A percentile compares a stretch with the other conserved stretches of the same genome.
phyloP scores from a whole-genome alignment of 2,888 invertebrate species.

The Philaethria dido region DNA sequence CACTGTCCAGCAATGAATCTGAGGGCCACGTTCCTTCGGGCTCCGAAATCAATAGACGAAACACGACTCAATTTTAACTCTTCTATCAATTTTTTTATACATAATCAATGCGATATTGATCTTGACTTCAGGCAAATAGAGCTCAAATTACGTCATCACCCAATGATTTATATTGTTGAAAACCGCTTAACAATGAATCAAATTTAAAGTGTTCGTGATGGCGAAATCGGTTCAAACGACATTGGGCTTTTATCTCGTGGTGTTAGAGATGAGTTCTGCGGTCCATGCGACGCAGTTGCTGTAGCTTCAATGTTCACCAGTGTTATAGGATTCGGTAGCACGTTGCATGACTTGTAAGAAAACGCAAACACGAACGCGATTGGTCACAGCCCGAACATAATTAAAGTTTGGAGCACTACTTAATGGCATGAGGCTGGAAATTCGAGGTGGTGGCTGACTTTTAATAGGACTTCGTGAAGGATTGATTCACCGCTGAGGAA shows the following conservation, averaged over 20 bases:
- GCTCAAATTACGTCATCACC: conserved; percentile 65
- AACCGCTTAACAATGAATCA: conserved; percentile 57
- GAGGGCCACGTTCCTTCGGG: conserved; percentile 76
- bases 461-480: conserved; percentile 80
- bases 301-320: conserved; percentile 50
- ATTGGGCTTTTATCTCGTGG: conserved; percentile 58
- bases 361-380: conserved; percentile 81
- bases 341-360: conserved; percentile 81
- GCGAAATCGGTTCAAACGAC: conserved; percentile 51
- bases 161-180: conserved; percentile 57
- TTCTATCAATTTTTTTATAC: conserved; percentile 55
- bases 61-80: conserved; percentile 65
- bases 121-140: conserved; percentile 63
- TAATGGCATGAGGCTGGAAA: conserved; percentile 80
- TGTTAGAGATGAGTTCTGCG: conserved; percentile 56
- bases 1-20: conserved; percentile 74
- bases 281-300: conserved; percentile 45
- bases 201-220: conserved; percentile 60
- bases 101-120: conserved; percentile 56
- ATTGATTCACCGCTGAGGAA: conserved; percentile 70
- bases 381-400: conserved; percentile 83
- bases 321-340: conserved; percentile 78
- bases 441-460: conserved; percentile 80
- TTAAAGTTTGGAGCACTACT: conserved; percentile 82
- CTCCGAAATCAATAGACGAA: conserved; percentile 64